These are phyloP conservation scores for Rhingia rostrata DNA, from an alignment of 2,888 invertebrate species.

Conservation along the genomic window DNA sequence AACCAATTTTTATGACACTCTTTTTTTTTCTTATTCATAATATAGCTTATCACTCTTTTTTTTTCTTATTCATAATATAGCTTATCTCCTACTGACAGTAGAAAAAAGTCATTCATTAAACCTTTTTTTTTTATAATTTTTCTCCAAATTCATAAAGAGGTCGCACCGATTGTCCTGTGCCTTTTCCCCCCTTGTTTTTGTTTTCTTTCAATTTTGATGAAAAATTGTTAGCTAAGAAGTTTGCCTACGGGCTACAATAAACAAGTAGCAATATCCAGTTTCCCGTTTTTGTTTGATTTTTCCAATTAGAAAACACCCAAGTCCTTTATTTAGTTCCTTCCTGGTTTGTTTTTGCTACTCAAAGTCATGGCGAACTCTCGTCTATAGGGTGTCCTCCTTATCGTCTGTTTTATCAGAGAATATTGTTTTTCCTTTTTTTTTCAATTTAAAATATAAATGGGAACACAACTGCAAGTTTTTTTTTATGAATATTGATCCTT, in stretches of 20 bases:
- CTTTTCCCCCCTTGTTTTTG: not conserved
- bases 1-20: too few species aligned
- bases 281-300: conserved; percentile 31
- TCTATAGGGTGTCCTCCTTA: not conserved
- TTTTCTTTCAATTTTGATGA: not conserved
- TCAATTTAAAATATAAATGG: conserved; percentile 11
- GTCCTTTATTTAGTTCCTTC: conserved; percentile 48
- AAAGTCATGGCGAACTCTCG: not conserved
- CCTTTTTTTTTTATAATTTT: not conserved
- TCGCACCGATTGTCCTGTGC: not conserved
- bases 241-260: not conserved
- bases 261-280: conserved; percentile 55
- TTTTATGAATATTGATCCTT: conserved; percentile 36
- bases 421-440: conserved; percentile 1
- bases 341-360: conserved; percentile 28
- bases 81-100: not conserved
- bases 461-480: not conserved
- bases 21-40: too few species aligned
- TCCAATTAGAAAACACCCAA: conserved; percentile 46
- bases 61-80: too few species aligned
- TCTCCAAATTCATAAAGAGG: not conserved
- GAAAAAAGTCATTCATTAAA: not conserved
- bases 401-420: conserved; percentile 10
- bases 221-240: conserved; percentile 11
- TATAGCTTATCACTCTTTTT: too few species aligned